Percentiles rank a stretch among this genome's conserved stretches.
phyloP scores from a whole-genome alignment of 2,113 vertebrate species.

The Peromyscus polionotus region DNA sequence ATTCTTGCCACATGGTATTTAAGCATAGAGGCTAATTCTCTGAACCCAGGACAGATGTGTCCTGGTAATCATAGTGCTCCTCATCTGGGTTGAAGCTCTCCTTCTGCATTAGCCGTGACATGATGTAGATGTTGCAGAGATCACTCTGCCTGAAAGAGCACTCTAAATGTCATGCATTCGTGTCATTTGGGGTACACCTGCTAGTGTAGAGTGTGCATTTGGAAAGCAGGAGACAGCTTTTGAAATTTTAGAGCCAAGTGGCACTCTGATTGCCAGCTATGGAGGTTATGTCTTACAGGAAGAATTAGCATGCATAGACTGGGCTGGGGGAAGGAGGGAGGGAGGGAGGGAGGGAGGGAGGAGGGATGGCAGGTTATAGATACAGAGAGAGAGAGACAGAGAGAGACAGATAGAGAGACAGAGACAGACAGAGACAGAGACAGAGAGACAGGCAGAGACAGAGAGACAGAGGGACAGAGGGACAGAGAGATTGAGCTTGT shows the following conservation, averaged over 20 bases:
- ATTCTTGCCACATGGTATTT: accelerated
- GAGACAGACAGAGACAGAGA: too few species aligned
- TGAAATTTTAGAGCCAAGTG: background rate
- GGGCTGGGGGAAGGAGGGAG: background rate
- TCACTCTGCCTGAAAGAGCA: background rate
- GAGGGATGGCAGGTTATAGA: background rate
- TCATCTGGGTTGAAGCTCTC: background rate
- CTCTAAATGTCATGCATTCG: background rate
- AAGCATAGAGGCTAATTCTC: background rate
- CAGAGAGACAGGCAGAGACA: too few species aligned
- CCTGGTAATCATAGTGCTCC: background rate
- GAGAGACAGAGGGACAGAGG: too few species aligned
- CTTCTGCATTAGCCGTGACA: background rate
- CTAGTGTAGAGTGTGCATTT: background rate
- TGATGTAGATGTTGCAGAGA: background rate
- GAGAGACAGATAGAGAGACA: too few species aligned
- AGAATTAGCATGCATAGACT: background rate
- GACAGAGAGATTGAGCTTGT: background rate
- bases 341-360: background rate
- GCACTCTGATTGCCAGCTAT: background rate
- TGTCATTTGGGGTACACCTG: slow-evolving; percentile 17
- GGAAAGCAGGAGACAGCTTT: background rate
- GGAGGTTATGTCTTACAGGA: background rate
- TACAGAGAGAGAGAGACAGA: too few species aligned
- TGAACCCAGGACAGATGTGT: background rate